Conservation (phyloP, 2,797 vertebrate genomes). For the Iguana delicatissima region DNA sequence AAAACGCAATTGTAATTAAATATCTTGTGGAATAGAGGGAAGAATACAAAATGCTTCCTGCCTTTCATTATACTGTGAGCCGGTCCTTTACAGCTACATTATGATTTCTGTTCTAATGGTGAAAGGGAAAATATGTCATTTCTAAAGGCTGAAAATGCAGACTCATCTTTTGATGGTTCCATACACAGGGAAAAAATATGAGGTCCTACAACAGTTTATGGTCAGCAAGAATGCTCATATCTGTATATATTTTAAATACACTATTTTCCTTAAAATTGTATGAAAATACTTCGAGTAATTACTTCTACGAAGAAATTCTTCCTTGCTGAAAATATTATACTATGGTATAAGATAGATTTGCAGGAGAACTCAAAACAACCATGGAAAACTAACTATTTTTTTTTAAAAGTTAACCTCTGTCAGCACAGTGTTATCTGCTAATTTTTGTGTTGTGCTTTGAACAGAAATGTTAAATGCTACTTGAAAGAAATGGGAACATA, state of each 20-base stretch:
- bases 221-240: neutral
- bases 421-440: neutral
- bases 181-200: neutral
- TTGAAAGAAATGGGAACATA: constrained; percentile 24
- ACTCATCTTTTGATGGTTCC: constrained; percentile 21
- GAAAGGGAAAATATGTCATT: neutral
- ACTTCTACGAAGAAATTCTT: neutral
- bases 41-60: neutral
- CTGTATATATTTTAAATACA: neutral
- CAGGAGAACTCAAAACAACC: neutral
- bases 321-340: neutral
- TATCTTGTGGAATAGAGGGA: neutral
- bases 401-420: neutral
- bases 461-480: constrained; percentile 35
- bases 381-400: neutral
- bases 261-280: neutral
- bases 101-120: neutral
- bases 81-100: neutral
- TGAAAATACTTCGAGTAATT: constrained; percentile 3
- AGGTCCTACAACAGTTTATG: neutral
- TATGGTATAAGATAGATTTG: neutral
- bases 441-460: constrained; percentile 21
- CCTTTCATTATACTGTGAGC: neutral
- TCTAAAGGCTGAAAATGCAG: neutral
- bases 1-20: neutral